phyloP scores from a whole-genome alignment of 2,888 invertebrate species.

The Antheraea assamensis region DNA sequence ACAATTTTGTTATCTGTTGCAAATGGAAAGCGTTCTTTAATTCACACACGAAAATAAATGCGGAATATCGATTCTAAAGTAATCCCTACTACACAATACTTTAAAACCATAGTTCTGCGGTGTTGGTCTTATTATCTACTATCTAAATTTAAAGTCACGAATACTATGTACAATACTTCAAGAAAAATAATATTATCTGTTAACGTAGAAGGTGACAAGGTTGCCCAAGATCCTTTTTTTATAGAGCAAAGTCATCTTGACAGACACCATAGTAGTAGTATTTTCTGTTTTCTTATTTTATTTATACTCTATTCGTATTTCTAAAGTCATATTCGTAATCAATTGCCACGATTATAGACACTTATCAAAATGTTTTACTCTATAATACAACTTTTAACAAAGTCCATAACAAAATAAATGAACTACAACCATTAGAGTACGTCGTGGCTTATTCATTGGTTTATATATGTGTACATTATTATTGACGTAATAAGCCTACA shows the following conservation, averaged over 20 bases:
- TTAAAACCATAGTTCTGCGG: not conserved
- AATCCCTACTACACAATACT: not conserved
- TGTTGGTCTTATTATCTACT: not conserved
- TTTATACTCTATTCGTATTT: too few species aligned
- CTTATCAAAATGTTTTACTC: too few species aligned
- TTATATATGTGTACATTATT: not conserved
- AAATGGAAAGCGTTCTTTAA: not conserved
- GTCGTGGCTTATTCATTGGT: not conserved
- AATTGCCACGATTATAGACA: too few species aligned
- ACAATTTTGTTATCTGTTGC: not conserved
- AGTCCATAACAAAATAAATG: too few species aligned
- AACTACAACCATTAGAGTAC: not conserved
- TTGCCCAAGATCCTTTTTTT: not conserved
- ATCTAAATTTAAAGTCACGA: not conserved
- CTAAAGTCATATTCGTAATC: too few species aligned
- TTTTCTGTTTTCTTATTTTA: not conserved
- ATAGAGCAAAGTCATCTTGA: not conserved
- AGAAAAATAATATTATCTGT: not conserved
- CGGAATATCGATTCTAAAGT: not conserved
- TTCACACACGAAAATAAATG: not conserved
- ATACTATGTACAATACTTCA: not conserved
- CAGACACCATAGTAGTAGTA: not conserved
- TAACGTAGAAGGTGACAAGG: not conserved
- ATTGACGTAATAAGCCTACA: too few species aligned
- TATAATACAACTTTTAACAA: too few species aligned